Conservation (phyloP, 2,113 vertebrate species). For the Oncorhynchus nerka region DNA sequence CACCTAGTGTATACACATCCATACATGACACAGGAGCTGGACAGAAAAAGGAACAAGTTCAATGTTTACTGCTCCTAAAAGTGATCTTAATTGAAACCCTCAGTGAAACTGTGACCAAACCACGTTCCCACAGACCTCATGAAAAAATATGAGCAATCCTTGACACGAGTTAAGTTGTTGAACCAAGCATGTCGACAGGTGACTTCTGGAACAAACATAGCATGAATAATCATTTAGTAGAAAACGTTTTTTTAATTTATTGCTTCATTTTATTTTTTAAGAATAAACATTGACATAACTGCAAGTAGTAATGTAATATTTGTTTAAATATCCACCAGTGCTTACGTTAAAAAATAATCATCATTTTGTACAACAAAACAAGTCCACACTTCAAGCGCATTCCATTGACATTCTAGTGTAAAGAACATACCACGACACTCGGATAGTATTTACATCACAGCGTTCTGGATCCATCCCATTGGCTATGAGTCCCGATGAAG, state of each 20-base stretch:
- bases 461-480: conserved; percentile 21
- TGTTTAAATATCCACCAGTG: conserved; percentile 35
- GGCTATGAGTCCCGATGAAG: conserved; percentile 25
- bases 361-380: conserved; percentile 10
- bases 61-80: no score
- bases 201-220: not conserved
- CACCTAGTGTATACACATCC: no score
- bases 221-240: conserved; percentile 16
- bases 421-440: not conserved
- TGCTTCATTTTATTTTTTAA: conserved; percentile 18
- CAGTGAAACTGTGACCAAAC: no score
- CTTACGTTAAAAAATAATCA: conserved; percentile 53
- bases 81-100: no score
- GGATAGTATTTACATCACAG: conserved; percentile 37
- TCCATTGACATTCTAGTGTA: conserved; percentile 21
- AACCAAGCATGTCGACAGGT: no score
- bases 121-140: no score
- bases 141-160: no score
- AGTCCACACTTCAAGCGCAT: conserved; percentile 25
- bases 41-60: no score
- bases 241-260: conserved; percentile 49
- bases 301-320: conserved; percentile 32
- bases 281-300: conserved; percentile 44
- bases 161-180: no score
- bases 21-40: no score